Evolutionary conservation across 2,888 invertebrate species (phyloP).

Genomic region (Tiphia femorata): DNA sequence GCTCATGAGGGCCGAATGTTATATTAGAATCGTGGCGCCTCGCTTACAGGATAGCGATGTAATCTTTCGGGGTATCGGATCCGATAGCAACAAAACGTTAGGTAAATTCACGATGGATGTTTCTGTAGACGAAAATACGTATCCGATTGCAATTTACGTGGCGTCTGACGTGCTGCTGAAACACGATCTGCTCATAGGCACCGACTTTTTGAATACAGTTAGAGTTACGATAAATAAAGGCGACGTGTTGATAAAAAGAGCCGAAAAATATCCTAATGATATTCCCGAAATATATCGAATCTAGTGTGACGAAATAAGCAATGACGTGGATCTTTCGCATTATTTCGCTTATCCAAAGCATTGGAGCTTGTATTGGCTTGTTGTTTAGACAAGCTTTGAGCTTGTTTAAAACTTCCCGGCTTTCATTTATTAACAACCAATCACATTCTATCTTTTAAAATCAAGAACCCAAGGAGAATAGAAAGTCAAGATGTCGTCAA

Average conservation of each 20-base stretch:
- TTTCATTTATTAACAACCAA: too few species aligned
- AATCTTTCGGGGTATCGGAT: constrained; percentile 17
- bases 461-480: too few species aligned
- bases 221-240: constrained; percentile 1
- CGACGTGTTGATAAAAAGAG: neutral
- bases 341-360: too few species aligned
- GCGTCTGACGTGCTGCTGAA: constrained; percentile 13
- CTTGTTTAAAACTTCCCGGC: too few species aligned
- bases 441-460: too few species aligned
- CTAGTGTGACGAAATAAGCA: too few species aligned
- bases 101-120: constrained; percentile 5
- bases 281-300: neutral
- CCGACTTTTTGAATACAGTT: constrained; percentile 16
- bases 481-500: too few species aligned
- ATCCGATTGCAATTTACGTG: constrained; percentile 19
- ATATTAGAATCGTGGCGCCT: constrained; percentile 5
- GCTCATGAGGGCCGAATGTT: neutral
- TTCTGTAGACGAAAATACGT: constrained; percentile 16
- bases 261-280: neutral
- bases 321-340: too few species aligned
- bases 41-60: neutral
- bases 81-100: constrained; percentile 9
- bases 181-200: constrained; percentile 18
- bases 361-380: too few species aligned
- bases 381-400: too few species aligned